phyloP scores from a whole-genome alignment of 2,888 invertebrate species.

The Drosophila formosana region DNA sequence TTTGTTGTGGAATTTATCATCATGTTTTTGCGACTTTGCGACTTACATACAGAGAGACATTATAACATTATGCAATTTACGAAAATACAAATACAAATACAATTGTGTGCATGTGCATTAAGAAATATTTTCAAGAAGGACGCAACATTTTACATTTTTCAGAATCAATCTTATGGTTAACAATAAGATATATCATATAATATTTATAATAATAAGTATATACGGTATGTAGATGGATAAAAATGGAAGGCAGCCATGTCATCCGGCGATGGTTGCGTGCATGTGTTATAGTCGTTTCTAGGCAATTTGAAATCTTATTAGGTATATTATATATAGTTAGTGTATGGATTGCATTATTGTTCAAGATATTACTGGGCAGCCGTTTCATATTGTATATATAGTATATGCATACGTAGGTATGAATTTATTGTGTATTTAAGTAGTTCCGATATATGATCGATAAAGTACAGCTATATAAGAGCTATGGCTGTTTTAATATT shows the following conservation, averaged over 20 bases:
- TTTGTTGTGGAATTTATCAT: conserved; percentile 23
- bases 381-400: conserved; percentile 16
- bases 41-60: conserved; percentile 23
- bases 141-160: conserved; percentile 65
- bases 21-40: conserved; percentile 19
- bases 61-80: conserved; percentile 3
- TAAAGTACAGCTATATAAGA: conserved; percentile 35
- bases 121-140: conserved; percentile 64
- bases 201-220: conserved; percentile 19
- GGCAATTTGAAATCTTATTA: conserved; percentile 59
- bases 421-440: conserved; percentile 38
- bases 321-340: conserved; percentile 38
- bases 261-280: conserved; percentile 42
- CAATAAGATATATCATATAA: conserved; percentile 46
- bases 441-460: conserved; percentile 50
- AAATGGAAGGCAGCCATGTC: conserved; percentile 59
- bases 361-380: conserved; percentile 56
- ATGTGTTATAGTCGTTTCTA: conserved; percentile 56
- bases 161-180: conserved; percentile 50
- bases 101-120: conserved; percentile 42
- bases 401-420: conserved; percentile 9
- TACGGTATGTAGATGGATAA: conserved; percentile 30
- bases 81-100: conserved; percentile 33
- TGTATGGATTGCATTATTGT: conserved; percentile 64
- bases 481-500: conserved; percentile 24